A percentile compares a stretch with the other conserved stretches of the same genome.
Conservation (phyloP, 2,888 invertebrate genomes). For the Acheta domesticus region DNA sequence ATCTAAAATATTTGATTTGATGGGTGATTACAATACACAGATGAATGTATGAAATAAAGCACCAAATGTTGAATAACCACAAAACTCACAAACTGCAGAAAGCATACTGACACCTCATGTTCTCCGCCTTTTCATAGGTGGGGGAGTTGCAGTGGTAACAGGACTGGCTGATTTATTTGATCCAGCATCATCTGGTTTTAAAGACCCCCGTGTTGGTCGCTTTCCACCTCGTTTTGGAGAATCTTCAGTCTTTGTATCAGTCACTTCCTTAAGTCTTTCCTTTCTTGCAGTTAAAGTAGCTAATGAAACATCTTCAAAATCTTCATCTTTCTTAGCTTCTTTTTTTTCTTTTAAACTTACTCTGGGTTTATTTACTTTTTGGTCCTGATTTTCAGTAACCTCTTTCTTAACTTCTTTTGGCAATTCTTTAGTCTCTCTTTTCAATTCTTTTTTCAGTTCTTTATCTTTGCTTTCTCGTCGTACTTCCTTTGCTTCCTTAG, state of each 20-base stretch:
- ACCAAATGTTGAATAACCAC: slow-evolving; percentile 21
- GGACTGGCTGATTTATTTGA: slow-evolving; percentile 35
- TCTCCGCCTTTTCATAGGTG: slow-evolving; percentile 32
- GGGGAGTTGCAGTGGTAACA: slow-evolving; percentile 29
- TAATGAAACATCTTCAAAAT: slow-evolving; percentile 25
- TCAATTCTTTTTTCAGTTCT: slow-evolving; percentile 28
- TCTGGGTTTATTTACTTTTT: slow-evolving; percentile 28
- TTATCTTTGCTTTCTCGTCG: slow-evolving; percentile 23
- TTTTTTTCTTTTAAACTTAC: slow-evolving; percentile 31
- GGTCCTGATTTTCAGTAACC: slow-evolving; percentile 27
- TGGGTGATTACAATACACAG: background rate
- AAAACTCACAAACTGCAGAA: background rate
- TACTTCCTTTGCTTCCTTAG: slow-evolving; percentile 29
- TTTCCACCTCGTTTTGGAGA: slow-evolving; percentile 40
- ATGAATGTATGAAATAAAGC: slow-evolving; percentile 20
- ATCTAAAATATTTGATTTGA: too few relatives aligned
- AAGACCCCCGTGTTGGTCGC: slow-evolving; percentile 49
- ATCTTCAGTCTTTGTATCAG: slow-evolving; percentile 28
- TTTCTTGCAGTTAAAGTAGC: slow-evolving; percentile 23
- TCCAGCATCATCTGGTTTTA: slow-evolving; percentile 47
- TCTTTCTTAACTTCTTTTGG: slow-evolving; percentile 28
- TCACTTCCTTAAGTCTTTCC: slow-evolving; percentile 30
- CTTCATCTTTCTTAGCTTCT: slow-evolving; percentile 30
- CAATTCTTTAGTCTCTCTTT: slow-evolving; percentile 29
- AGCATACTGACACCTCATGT: slow-evolving; percentile 20